These are phyloP conservation scores for Poecilia wingei DNA, from an alignment of 2,797 vertebrate genomes.

Conservation along the genomic window DNA sequence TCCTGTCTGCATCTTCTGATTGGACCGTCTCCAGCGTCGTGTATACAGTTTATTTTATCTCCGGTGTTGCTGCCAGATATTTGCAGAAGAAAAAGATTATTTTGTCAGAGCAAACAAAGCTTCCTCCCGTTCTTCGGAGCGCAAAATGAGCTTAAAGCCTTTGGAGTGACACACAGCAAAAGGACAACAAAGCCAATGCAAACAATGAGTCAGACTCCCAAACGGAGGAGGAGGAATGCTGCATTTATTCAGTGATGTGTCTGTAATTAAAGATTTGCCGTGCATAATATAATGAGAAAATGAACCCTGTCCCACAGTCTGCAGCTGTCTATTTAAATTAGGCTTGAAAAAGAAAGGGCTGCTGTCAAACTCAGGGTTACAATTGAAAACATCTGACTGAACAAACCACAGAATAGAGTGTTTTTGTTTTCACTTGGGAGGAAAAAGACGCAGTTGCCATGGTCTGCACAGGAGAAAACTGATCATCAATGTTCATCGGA, in stretches of 20 bases:
- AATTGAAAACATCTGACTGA: background rate
- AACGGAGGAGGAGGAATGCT: slow-evolving; percentile 13
- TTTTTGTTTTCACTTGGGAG: background rate
- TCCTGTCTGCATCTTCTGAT: slow-evolving; percentile 2
- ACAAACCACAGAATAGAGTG: background rate
- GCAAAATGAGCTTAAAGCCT: slow-evolving; percentile 15
- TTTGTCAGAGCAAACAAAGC: slow-evolving; percentile 7
- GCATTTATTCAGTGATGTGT: slow-evolving; percentile 15
- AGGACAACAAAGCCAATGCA: slow-evolving; percentile 13
- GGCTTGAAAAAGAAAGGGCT: background rate
- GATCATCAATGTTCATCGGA: background rate
- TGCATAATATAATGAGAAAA: slow-evolving; percentile 6
- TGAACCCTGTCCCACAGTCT: slow-evolving; percentile 11
- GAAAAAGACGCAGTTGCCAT: background rate
- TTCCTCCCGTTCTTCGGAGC: background rate
- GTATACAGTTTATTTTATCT: background rate
- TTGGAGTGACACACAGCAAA: slow-evolving; percentile 15
- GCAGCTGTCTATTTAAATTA: slow-evolving; percentile 16
- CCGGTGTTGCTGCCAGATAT: slow-evolving; percentile 7
- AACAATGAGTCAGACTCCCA: slow-evolving; percentile 26
- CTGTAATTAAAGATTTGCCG: slow-evolving; percentile 10
- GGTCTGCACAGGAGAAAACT: background rate
- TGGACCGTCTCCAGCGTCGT: slow-evolving; percentile 4
- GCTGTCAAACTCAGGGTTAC: background rate
- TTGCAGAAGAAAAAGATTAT: slow-evolving; percentile 15